Evolutionary conservation across 2,888 invertebrate species (phyloP), one percentile per base, ranked within the genome.

Genomic region (Trisateles emortualis): DNA sequence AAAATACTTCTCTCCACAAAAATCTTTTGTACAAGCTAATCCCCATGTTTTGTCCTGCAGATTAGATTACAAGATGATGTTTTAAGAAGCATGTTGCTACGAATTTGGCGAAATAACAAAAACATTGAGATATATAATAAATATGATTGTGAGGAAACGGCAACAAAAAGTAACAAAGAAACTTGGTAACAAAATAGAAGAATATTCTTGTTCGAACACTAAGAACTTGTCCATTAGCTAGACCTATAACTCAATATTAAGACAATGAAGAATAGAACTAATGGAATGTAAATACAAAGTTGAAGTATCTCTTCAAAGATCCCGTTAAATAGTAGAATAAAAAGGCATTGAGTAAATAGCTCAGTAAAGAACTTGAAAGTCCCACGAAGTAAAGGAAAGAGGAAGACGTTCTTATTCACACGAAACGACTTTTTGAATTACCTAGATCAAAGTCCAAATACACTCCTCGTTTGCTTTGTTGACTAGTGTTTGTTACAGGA

Each of bases 1-100:
- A 73, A 77, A 78, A 74, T 73, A 74, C 76, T 77, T 75, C 72
- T 76, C 76, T 68, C 64, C 61, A 65, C 59, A 68, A 62, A 72
- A 72, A 71, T 60, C 55, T 71, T 69, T 74, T 68, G 36, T 64
- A 61, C 39, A 53, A 58, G 58, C 59, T 66, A 59, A 59, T 69
- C 52, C 50, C 63, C 53, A 73, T 73, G 72, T 73, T 78, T 77
- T 74, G 59, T 65, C 49, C 72, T 61, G 50, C 50, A 66, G 68
- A 73, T 76, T 68, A 73, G 67, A 76, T 78, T 60, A 68, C 49
- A 62, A 65, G 59, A 66, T 65, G 58, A 67, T 61, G 64, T 71
- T 68, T 64, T 66, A 67, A 65, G 60, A 52, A 67, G 45, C 55
- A 59, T 63, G 50, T 49, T 47, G 32, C 47, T 42, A 13, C 38